A percentile compares a stretch with the other conserved stretches of the same genome.
phyloP scores from a whole-genome alignment of 2,113 vertebrate genomes.

The Lontra canadensis region DNA sequence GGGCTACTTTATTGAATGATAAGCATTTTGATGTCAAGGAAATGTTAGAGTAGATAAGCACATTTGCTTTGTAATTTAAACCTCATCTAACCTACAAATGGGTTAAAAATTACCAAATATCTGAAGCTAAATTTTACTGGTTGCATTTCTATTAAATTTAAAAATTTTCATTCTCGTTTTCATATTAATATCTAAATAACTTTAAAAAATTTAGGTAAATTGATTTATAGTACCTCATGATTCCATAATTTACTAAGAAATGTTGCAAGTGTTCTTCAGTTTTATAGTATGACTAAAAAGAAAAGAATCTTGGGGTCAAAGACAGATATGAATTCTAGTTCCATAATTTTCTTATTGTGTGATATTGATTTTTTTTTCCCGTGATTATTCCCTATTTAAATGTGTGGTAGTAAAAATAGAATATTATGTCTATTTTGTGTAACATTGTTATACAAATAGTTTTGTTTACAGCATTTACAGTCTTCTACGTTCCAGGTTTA shows the following conservation, averaged over 20 bases:
- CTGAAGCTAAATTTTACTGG: constrained; percentile 12
- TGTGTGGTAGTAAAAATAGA: neutral
- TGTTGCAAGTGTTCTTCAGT: neutral
- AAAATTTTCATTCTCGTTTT: neutral
- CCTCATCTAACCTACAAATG: neutral
- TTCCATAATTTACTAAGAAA: neutral
- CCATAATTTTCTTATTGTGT: neutral
- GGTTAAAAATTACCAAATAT: neutral
- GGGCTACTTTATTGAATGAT: neutral
- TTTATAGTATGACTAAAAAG: neutral
- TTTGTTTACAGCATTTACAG: neutral
- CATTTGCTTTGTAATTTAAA: neutral
- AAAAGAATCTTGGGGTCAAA: neutral
- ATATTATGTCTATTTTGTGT: neutral
- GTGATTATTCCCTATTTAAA: neutral
- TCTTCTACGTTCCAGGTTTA: neutral
- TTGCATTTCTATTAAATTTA: neutral
- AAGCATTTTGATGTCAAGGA: neutral
- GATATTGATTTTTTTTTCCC: neutral
- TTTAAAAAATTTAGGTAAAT: neutral
- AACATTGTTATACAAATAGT: neutral
- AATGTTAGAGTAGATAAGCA: neutral
- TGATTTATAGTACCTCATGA: neutral
- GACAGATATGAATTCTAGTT: neutral
- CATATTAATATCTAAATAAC: neutral